Base-by-base conservation (phyloP, 2,888 invertebrate genomes). In the Lasioglossum oenotherae region DNA sequence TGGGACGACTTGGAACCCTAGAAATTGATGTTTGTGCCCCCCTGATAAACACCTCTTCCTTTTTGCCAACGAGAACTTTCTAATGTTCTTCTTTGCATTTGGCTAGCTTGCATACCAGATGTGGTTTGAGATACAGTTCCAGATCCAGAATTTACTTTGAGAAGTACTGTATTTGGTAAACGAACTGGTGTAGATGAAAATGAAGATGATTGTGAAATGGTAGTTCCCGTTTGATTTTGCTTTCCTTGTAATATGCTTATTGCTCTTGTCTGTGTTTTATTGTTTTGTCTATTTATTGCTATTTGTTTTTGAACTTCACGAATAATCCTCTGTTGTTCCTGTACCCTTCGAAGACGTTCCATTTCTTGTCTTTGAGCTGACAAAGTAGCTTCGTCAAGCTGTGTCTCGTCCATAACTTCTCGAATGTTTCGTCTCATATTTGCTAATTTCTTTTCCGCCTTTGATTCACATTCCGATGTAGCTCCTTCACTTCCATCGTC, bases 291-390 rank as follows among this genome's bases (percentile, higher is more conserved):
- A 94, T 97, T 98, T 78, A 98, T 96, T 57, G 97, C 97, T 90
- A 98, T 97, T 94, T 98, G 98, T 90, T 97, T 96, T 95, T 98
- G 97, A 73, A 98, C 97, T 95, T 98, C 98, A 92, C 98, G 96
- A 80, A 98, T 97, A 67, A 98, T 97, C 92, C 97, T 96, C 92
- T 98, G 98, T 92, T 98, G 98, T 91, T 98, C 98, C 93, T 98
- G 98, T 19, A 98, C 98, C 74, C 98, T 96, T 6, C 98, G 97
- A 90, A 98, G 96, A 94, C 98, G 96, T 95, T 99, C 99, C 88
- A 98, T 97, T 96, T 99, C 99, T 94, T 98, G 98, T 53, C 98
- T 96, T 95, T 99, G 99, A 0, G 99, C 99, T 41, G 98, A 97
- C 79, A 99, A 95, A 3, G 99, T 99, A 23, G 98, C 98, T 87